phyloP scores from a whole-genome alignment of 2,797 vertebrate genomes.

The Sardinella longiceps region DNA sequence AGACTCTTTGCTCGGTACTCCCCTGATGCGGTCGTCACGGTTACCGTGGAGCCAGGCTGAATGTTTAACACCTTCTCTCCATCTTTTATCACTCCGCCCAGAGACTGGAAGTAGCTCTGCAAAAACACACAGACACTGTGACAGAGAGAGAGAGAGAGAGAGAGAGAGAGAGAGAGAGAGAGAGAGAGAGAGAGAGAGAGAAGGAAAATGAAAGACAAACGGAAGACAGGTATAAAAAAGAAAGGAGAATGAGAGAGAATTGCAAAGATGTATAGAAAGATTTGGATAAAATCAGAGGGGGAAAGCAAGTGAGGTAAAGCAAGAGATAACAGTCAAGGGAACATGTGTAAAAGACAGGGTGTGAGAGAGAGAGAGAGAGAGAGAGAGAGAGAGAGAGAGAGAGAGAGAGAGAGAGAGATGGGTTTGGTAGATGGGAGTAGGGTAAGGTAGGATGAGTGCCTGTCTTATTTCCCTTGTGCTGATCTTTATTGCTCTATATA shows the following conservation, averaged over 20 bases:
- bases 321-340: background rate
- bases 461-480: too few relatives aligned
- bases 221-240: background rate
- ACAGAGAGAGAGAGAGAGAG: background rate
- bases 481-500: background rate
- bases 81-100: constrained; percentile 80
- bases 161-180: background rate
- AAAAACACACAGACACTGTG: constrained; percentile 23
- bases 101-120: constrained; percentile 76
- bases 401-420: background rate
- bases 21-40: constrained; percentile 69
- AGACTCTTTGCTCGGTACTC: constrained; percentile 79
- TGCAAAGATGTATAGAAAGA: background rate
- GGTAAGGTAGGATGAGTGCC: too few relatives aligned
- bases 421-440: too few relatives aligned
- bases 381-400: background rate
- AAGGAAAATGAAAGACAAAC: background rate
- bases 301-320: background rate
- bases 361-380: background rate
- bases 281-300: too few relatives aligned
- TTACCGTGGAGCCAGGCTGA: constrained; percentile 62
- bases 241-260: background rate
- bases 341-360: background rate
- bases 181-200: background rate
- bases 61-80: constrained; percentile 74